phyloP scores from a whole-genome alignment of 1,140 invertebrate species.

The Meloidogyne hapla region DNA sequence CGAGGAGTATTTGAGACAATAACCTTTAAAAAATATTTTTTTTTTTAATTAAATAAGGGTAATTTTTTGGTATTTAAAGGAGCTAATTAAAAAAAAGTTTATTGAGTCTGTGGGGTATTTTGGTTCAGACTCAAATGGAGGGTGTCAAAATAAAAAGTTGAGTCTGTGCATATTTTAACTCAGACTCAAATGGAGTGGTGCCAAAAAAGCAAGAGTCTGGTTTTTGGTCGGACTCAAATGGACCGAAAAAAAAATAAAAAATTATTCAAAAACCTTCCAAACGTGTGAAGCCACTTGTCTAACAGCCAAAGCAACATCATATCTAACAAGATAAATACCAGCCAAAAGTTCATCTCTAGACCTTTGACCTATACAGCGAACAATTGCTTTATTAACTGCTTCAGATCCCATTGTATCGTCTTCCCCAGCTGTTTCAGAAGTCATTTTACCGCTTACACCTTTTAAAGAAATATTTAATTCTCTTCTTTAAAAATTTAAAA shows the following conservation, averaged over 20 bases:
- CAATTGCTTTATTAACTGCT: conserved; percentile 75
- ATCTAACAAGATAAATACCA: conserved; percentile 93
- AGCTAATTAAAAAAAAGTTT: neutral
- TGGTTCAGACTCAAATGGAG: too few relatives aligned
- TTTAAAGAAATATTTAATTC: neutral
- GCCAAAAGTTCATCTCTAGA: conserved; percentile 80
- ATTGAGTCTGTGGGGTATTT: too few relatives aligned
- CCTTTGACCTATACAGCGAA: conserved; percentile 9
- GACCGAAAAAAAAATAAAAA: conserved; percentile 1
- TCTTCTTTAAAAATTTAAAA: neutral
- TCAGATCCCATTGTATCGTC: conserved; percentile 99
- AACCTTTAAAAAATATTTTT: conserved; percentile 16
- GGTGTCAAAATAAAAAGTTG: too few relatives aligned
- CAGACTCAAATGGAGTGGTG: too few relatives aligned
- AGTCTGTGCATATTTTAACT: too few relatives aligned
- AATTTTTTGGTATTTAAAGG: neutral
- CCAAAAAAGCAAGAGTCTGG: too few relatives aligned
- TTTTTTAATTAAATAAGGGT: neutral
- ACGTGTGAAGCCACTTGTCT: conserved; percentile 76
- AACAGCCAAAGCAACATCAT: conserved; percentile 92
- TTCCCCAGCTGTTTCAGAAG: conserved; percentile 92
- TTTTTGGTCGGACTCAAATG: too few relatives aligned
- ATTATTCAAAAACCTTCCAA: conserved; percentile 52
- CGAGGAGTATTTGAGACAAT: conserved; percentile 71
- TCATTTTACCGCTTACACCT: conserved; percentile 94